Conservation (phyloP, 2,888 invertebrate genomes). For the Diloba caeruleocephala region DNA sequence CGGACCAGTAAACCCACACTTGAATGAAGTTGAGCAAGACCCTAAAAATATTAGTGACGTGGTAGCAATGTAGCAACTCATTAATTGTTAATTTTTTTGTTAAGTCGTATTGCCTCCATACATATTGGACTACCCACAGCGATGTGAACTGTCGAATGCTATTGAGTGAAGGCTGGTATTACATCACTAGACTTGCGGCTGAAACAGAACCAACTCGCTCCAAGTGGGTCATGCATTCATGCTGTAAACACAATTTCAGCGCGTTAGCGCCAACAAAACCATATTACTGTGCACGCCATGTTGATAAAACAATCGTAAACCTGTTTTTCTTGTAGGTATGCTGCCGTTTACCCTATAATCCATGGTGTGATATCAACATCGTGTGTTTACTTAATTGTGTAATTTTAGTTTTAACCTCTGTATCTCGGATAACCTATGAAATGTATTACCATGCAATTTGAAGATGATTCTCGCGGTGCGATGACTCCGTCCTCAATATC, state of each 20-base stretch:
- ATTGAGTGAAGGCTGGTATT: constrained; percentile 67
- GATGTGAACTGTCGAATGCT: constrained; percentile 59
- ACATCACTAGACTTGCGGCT: constrained; percentile 73
- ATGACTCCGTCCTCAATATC: constrained; percentile 6
- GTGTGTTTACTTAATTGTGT: constrained; percentile 27
- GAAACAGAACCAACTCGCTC: constrained; percentile 74
- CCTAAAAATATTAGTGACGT: constrained; percentile 75
- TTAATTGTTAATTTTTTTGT: too few species aligned
- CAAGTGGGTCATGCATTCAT: constrained; percentile 83
- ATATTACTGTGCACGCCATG: constrained; percentile 57
- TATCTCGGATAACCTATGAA: constrained; percentile 10
- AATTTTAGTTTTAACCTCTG: constrained; percentile 11
- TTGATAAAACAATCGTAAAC: constrained; percentile 79
- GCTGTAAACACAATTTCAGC: constrained; percentile 77
- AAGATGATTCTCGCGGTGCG: too few species aligned
- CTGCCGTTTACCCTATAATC: constrained; percentile 43
- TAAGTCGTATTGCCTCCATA: constrained; percentile 44
- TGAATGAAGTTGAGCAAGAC: constrained; percentile 68
- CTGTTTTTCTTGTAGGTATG: constrained; percentile 62
- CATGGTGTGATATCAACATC: constrained; percentile 34
- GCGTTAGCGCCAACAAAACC: constrained; percentile 60
- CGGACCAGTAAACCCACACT: constrained; percentile 80
- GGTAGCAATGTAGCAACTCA: too few species aligned
- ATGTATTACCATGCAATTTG: constrained; percentile 6
- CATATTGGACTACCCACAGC: constrained; percentile 44